These are phyloP conservation scores for Macrosoma leucophasiata DNA, from an alignment of 2,888 invertebrate genomes.

Conservation along the genomic window DNA sequence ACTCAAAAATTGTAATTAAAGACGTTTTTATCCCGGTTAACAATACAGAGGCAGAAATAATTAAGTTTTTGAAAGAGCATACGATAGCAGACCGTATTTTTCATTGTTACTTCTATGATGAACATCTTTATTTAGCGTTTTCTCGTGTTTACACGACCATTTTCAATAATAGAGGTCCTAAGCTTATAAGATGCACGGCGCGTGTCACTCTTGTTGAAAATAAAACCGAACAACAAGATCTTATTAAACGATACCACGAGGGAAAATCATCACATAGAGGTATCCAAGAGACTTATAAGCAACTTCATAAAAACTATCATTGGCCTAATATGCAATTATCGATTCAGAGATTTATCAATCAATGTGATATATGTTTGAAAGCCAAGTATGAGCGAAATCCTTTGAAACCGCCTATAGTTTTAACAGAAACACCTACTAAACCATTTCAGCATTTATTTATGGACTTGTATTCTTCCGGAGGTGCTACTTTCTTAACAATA, in stretches of 20 bases:
- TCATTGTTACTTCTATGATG: slow-evolving; percentile 9
- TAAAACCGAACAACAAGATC: slow-evolving; percentile 13
- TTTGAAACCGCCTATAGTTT: slow-evolving; percentile 7
- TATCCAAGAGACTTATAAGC: slow-evolving; percentile 19
- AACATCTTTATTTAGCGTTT: slow-evolving; percentile 20
- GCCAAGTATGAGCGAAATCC: slow-evolving; percentile 17
- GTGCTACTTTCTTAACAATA: slow-evolving; percentile 4
- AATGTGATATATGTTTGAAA: slow-evolving; percentile 17
- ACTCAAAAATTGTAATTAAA: slow-evolving; percentile 17
- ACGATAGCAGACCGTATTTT: slow-evolving; percentile 13
- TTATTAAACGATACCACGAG: slow-evolving; percentile 20
- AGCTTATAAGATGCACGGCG: slow-evolving; percentile 10
- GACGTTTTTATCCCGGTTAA: slow-evolving; percentile 25
- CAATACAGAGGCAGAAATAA: slow-evolving; percentile 20
- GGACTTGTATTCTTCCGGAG: slow-evolving; percentile 8
- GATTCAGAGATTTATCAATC: slow-evolving; percentile 16
- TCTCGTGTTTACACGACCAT: slow-evolving; percentile 12
- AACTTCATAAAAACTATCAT: slow-evolving; percentile 15
- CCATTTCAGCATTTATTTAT: slow-evolving; percentile 19
- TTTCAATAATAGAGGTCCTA: slow-evolving; percentile 19
- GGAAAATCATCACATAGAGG: slow-evolving; percentile 17
- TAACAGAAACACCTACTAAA: slow-evolving; percentile 18
- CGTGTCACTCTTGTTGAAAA: slow-evolving; percentile 16
- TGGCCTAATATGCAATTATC: slow-evolving; percentile 16
- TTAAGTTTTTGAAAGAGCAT: slow-evolving; percentile 19